Percentiles rank a stretch among this genome's conserved stretches.
Evolutionary conservation across 2,888 invertebrate species (phyloP).

Genomic region (Deilephila porcellus): DNA sequence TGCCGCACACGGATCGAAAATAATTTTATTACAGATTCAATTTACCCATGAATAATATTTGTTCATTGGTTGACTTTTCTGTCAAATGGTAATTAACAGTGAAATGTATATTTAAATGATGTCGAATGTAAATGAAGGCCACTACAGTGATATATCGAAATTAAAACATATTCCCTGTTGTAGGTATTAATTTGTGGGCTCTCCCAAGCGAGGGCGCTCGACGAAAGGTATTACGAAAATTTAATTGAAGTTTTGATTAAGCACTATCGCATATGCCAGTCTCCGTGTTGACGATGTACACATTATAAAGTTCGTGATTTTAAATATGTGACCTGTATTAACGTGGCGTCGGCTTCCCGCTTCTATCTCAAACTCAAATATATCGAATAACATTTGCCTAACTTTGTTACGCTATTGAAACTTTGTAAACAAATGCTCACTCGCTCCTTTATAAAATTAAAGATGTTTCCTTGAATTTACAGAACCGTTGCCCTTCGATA

Average conservation of each 20-base stretch:
- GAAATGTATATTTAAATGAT: constrained; percentile 40
- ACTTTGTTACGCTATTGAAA: constrained; percentile 35
- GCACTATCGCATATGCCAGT: constrained; percentile 69
- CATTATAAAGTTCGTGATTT: constrained; percentile 37
- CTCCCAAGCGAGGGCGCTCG: constrained; percentile 61
- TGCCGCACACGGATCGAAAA: background rate
- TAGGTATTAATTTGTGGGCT: constrained; percentile 70
- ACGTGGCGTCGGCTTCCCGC: background rate
- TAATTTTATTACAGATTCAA: constrained; percentile 8
- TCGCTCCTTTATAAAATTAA: constrained; percentile 58
- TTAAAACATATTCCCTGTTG: constrained; percentile 67
- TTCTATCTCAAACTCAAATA: constrained; percentile 5
- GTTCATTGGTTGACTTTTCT: constrained; percentile 27
- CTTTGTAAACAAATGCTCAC: constrained; percentile 55
- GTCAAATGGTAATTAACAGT: constrained; percentile 24
- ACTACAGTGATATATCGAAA: constrained; percentile 54
- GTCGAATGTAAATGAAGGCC: constrained; percentile 47
- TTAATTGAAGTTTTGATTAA: constrained; percentile 82
- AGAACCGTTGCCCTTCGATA: constrained; percentile 53
- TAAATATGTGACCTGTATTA: constrained; percentile 39
- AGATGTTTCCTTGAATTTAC: constrained; percentile 58
- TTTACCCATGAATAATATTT: constrained; percentile 16
- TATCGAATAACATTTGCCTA: constrained; percentile 20
- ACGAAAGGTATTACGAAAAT: constrained; percentile 78
- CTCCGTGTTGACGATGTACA: constrained; percentile 44